Evolutionary conservation across 2,113 vertebrate species (phyloP).

Genomic region (Eira barbara): DNA sequence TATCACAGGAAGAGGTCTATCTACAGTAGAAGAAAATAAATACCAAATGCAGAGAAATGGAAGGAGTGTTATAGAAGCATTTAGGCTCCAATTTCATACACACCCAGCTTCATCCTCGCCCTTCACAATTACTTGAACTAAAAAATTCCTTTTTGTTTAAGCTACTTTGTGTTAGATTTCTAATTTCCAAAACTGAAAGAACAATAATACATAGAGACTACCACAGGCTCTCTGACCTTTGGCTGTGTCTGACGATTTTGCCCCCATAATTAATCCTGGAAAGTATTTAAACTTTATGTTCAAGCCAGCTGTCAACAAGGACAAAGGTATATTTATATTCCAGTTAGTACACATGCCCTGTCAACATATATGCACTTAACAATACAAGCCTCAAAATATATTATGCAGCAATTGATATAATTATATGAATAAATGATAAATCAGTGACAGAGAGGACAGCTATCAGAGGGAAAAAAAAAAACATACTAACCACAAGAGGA

Average conservation of each 20-base stretch:
- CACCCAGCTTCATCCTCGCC: not conserved
- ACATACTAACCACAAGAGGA: not conserved
- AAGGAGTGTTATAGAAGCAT: not conserved
- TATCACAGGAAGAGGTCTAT: not conserved
- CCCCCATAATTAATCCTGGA: not conserved
- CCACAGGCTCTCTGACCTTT: not conserved
- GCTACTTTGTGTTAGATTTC: not conserved
- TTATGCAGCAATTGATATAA: not conserved
- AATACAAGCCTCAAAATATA: not conserved
- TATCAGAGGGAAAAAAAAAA: not conserved
- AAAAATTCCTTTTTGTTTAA: not conserved
- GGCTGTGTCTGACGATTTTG: not conserved
- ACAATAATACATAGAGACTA: not conserved
- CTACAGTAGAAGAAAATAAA: not conserved
- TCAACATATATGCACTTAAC: not conserved
- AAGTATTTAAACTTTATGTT: not conserved
- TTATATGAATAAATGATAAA: not conserved
- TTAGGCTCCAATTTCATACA: not conserved
- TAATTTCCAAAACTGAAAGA: slow-evolving; percentile 5
- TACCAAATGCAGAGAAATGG: not conserved
- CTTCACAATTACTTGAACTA: not conserved
- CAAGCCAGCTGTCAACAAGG: not conserved
- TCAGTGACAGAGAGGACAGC: not conserved
- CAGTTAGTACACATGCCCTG: not conserved
- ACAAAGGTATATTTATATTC: not conserved